These are phyloP conservation scores for Daktulosphaira vitifoliae DNA, from an alignment of 1,140 invertebrate species.

Conservation along the genomic window DNA sequence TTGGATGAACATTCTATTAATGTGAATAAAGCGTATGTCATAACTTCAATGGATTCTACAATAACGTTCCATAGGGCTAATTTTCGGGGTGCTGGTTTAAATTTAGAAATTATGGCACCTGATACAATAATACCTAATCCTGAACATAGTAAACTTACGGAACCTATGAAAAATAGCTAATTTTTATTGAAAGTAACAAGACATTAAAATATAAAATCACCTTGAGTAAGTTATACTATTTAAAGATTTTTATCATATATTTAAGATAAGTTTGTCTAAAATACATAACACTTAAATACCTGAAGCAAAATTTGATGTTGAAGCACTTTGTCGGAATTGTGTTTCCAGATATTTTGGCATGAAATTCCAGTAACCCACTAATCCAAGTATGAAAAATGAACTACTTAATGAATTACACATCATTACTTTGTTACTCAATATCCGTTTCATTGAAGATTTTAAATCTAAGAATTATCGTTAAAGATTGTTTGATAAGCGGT, in stretches of 20 bases:
- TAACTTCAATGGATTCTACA: conserved; percentile 54
- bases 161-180: conserved; percentile 47
- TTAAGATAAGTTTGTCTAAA: background rate
- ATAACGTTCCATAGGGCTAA: conserved; percentile 66
- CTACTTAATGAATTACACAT: conserved; percentile 23
- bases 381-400: conserved; percentile 20
- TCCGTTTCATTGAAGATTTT: conserved; percentile 21
- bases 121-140: conserved; percentile 60
- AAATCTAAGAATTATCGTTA: conserved; percentile 16
- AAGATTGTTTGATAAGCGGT: no score
- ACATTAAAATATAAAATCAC: no score
- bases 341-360: conserved; percentile 47
- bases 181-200: background rate
- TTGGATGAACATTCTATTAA: conserved; percentile 59
- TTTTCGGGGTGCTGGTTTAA: conserved; percentile 57
- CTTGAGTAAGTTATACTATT: no score
- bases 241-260: no score
- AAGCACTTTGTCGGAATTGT: conserved; percentile 51
- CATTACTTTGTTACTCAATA: conserved; percentile 24
- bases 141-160: conserved; percentile 61
- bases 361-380: conserved; percentile 37
- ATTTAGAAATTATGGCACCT: conserved; percentile 58
- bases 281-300: conserved; percentile 36
- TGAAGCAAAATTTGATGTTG: conserved; percentile 41
- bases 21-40: conserved; percentile 57